These are phyloP conservation scores for Enteromius trimaculatus DNA, from an alignment of 2,797 vertebrate species.

Conservation along the genomic window DNA sequence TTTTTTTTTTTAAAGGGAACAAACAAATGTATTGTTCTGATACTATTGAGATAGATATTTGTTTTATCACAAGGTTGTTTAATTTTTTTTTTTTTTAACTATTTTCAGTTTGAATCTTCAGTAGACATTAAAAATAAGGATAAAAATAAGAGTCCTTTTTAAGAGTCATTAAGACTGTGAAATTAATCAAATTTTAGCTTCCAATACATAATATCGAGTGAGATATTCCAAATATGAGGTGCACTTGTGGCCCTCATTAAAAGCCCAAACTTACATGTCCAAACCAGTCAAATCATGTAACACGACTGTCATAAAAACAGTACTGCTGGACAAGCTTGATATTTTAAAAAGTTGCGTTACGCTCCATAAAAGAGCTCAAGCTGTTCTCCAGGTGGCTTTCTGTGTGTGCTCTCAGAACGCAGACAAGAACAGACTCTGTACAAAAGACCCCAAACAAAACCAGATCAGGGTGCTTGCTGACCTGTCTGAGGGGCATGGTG, in stretches of 20 bases:
- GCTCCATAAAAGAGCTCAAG: neutral
- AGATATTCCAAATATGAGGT: neutral
- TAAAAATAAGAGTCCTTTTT: neutral
- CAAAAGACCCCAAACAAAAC: neutral
- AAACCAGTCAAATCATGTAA: neutral
- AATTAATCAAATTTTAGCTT: neutral
- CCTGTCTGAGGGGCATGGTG: slow-evolving; percentile 90
- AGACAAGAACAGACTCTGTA: neutral
- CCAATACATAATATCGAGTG: neutral
- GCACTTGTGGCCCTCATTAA: neutral
- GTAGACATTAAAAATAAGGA: neutral
- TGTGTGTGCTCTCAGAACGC: neutral
- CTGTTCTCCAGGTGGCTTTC: neutral
- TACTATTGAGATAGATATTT: neutral
- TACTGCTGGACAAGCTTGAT: neutral
- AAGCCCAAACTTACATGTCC: neutral
- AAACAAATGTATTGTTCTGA: no score
- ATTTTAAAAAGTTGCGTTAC: neutral
- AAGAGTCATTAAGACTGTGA: neutral
- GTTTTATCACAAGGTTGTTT: neutral
- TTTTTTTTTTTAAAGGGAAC: neutral
- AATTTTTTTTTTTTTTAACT: no score
- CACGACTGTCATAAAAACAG: neutral
- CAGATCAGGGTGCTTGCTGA: slow-evolving; percentile 55
- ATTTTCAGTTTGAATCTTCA: neutral